These are phyloP conservation scores for Achatina immaculata DNA, from an alignment of 1,140 invertebrate species.

Conservation along the genomic window DNA sequence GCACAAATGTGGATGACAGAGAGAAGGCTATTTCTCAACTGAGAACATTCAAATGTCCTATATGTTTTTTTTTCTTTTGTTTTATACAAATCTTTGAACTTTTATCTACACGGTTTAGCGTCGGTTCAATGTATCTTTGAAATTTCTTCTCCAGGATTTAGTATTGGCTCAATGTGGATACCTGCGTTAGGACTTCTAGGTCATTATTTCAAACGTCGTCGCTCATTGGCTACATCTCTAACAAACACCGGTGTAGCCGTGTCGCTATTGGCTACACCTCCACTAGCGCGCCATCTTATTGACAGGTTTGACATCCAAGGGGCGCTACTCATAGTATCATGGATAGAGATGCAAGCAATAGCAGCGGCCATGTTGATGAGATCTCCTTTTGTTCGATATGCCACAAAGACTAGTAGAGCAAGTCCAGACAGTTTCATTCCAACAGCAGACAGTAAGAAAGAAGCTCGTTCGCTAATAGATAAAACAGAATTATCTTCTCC, in stretches of 20 bases:
- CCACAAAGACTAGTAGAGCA: background rate
- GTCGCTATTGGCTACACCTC: background rate
- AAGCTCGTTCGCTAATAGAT: too few relatives aligned
- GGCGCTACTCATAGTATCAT: background rate
- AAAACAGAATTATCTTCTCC: too few relatives aligned
- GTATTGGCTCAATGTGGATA: slow-evolving; percentile 17
- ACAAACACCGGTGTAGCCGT: background rate
- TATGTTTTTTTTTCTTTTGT: too few relatives aligned
- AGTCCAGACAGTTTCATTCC: too few relatives aligned
- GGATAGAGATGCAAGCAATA: slow-evolving; percentile 3
- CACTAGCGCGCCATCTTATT: background rate
- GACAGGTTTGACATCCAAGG: background rate
- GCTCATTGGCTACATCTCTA: background rate
- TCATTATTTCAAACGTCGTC: background rate
- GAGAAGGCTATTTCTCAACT: too few relatives aligned
- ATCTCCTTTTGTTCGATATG: background rate
- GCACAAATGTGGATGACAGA: too few relatives aligned
- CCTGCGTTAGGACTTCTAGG: slow-evolving; percentile 1
- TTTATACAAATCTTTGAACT: too few relatives aligned
- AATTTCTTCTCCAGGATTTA: background rate
- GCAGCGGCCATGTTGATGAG: background rate
- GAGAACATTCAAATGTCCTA: too few relatives aligned
- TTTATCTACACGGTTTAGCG: too few relatives aligned
- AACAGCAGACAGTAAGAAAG: too few relatives aligned
- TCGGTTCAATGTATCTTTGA: too few relatives aligned